These are phyloP conservation scores for Ceratina japonica DNA, from an alignment of 1,140 invertebrate species.

Conservation along the genomic window DNA sequence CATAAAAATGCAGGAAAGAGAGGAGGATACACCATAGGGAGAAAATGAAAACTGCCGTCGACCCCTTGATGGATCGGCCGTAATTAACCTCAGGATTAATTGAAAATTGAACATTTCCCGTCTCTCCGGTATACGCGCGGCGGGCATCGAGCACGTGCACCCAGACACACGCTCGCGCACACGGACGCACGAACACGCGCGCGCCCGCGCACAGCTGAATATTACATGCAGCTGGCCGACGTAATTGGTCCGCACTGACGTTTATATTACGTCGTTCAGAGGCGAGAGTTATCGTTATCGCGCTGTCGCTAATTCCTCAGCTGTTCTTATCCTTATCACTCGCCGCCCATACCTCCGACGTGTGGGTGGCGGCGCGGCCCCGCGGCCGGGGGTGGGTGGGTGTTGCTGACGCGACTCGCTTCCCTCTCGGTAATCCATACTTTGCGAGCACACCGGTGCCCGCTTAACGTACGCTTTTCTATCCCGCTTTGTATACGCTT, in stretches of 20 bases:
- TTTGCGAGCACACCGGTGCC: conserved; percentile 2
- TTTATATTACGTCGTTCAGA: conserved; percentile 37
- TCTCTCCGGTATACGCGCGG: not conserved
- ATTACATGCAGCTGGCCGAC: conserved; percentile 45
- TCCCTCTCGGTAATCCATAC: conserved; percentile 1
- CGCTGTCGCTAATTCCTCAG: conserved; percentile 65
- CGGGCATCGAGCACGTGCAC: not conserved
- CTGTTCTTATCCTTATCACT: conserved; percentile 69
- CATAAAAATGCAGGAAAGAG: not conserved
- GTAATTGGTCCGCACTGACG: conserved; percentile 46
- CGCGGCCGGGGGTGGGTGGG: not conserved
- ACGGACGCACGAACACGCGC: not conserved
- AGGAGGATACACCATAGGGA: conserved; percentile 20
- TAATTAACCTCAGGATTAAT: conserved; percentile 45
- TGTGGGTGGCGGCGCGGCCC: not conserved
- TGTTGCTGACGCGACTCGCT: not conserved
- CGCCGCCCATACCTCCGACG: conserved; percentile 22
- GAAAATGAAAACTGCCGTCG: conserved; percentile 24
- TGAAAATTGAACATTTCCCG: conserved; percentile 49
- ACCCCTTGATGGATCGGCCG: conserved; percentile 38
- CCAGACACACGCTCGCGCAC: not conserved
- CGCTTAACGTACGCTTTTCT: not conserved
- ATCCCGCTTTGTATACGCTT: too few relatives aligned
- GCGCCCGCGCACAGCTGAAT: conserved; percentile 5
- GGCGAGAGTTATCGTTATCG: conserved; percentile 64